Base-by-base conservation (phyloP, 2,113 vertebrate species). In the Anarrhichthys ocellatus region DNA sequence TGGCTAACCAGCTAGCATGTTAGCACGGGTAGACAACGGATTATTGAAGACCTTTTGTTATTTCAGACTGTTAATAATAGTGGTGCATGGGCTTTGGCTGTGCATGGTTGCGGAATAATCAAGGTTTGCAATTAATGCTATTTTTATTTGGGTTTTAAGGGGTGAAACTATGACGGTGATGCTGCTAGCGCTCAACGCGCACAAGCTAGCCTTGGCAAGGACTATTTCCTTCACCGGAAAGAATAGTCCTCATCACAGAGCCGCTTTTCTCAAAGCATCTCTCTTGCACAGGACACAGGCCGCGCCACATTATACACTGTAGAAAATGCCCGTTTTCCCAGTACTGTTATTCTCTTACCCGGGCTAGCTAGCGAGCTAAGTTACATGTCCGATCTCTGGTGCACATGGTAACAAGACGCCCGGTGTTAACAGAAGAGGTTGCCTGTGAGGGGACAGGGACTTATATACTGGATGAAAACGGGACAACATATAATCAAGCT, bases 1-100 rank as follows among this genome's bases (percentile, higher is more conserved):
- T 59, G 73, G 87, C 88, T 92, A 92, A 86, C 79, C 8, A 69
- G 91, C 87, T 83, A 87, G 61, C 46, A 56, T 59, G 27, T 80
- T 84, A 80, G 83, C 75, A 66, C 4, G 7, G 9, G 34, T 1
- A 48, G 3, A 66, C 7, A 59, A 14, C 64, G 20, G 24, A 10
- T 61, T 14, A 32, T 32, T 27, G 2, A 14, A 2, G 2, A 24
- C 2, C 1, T 40, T 3, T n/a, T 2, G 15, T 18, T 8, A 32
- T 22, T 54, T 32, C 1, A 27, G 20, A 9, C 69, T 50, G 0
- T 2, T 32, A 9, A 15, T 22, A 24, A 42, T 4, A 1, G 0
- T 11, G 2, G 0, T 5, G 10, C 9, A 20, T 24, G 2, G 15
- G 6, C 0, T 29, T 29, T 1, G 18, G 1, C 0, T 9, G 1